Evolutionary conservation across 2,797 vertebrate species (phyloP).

Genomic region (Champsocephalus esox): DNA sequence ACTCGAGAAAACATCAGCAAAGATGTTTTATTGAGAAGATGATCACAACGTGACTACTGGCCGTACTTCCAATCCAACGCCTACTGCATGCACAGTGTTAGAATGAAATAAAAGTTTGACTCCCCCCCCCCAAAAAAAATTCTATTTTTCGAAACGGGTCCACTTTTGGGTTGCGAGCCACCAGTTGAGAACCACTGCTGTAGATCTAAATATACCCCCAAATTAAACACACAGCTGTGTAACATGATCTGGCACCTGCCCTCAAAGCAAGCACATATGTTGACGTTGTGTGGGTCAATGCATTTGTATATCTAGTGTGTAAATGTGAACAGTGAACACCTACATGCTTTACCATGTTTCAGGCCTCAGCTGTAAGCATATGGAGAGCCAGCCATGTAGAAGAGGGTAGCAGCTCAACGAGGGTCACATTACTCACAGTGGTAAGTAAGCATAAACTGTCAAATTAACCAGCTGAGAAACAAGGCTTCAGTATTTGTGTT

Average conservation of each 20-base stretch:
- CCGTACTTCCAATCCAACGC: too few species aligned
- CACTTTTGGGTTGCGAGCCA: too few species aligned
- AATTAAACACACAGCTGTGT: conserved; percentile 11
- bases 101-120: too few species aligned
- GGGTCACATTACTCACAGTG: conserved; percentile 18
- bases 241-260: conserved; percentile 29
- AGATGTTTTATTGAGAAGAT: too few species aligned
- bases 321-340: conserved; percentile 30
- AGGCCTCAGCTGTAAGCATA: conserved; percentile 61
- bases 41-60: too few species aligned
- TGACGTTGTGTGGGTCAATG: conserved; percentile 16
- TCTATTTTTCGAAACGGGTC: too few species aligned
- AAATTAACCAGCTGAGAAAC: not conserved
- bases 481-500: not conserved
- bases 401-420: conserved; percentile 44
- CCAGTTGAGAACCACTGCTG: too few species aligned
- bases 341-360: conserved; percentile 14
- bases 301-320: conserved; percentile 22
- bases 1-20: too few species aligned
- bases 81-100: too few species aligned
- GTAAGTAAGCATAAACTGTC: conserved; percentile 10
- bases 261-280: conserved; percentile 26
- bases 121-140: too few species aligned
- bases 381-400: conserved; percentile 48
- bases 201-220: conserved; percentile 37